Evolutionary conservation across 2,113 vertebrate genomes (phyloP).

Genomic region (Ancistrus triradiatus): DNA sequence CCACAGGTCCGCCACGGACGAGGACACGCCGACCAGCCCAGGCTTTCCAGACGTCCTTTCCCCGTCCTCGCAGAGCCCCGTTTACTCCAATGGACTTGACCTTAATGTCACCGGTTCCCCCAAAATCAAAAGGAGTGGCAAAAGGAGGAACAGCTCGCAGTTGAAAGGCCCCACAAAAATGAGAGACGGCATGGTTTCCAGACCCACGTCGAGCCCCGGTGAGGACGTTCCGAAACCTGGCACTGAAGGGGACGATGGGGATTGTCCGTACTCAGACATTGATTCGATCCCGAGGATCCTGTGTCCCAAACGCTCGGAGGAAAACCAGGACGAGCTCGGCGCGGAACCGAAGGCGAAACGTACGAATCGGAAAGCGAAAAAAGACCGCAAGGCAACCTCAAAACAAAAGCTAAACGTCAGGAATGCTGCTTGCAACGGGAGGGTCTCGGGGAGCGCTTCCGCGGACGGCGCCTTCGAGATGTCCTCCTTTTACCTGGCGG

Average conservation of each 20-base stretch:
- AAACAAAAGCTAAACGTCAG: conserved; percentile 33
- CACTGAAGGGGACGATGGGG: conserved; percentile 45
- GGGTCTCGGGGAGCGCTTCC: conserved; percentile 34
- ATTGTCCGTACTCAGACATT: conserved; percentile 65
- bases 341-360: conserved; percentile 29
- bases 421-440: conserved; percentile 27
- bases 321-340: conserved; percentile 25
- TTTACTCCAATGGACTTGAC: conserved; percentile 47
- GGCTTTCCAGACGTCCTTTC: conserved; percentile 32
- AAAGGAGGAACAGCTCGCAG: conserved; percentile 61
- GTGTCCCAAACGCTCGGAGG: conserved; percentile 61
- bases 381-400: neutral
- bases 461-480: conserved; percentile 40
- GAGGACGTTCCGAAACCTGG: conserved; percentile 20
- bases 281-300: conserved; percentile 65
- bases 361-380: neutral
- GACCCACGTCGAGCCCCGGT: conserved; percentile 34
- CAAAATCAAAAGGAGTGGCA: conserved; percentile 34
- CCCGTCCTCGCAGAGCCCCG: conserved; percentile 22
- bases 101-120: conserved; percentile 41
- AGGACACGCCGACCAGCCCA: conserved; percentile 36
- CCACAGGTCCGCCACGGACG: conserved; percentile 43
- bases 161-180: conserved; percentile 60
- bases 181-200: conserved; percentile 46
- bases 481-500: conserved; percentile 58